Percentiles rank a stretch among this genome's conserved stretches.
phyloP scores from a whole-genome alignment of 2,113 vertebrate species.

The Pycnonotus jocosus region DNA sequence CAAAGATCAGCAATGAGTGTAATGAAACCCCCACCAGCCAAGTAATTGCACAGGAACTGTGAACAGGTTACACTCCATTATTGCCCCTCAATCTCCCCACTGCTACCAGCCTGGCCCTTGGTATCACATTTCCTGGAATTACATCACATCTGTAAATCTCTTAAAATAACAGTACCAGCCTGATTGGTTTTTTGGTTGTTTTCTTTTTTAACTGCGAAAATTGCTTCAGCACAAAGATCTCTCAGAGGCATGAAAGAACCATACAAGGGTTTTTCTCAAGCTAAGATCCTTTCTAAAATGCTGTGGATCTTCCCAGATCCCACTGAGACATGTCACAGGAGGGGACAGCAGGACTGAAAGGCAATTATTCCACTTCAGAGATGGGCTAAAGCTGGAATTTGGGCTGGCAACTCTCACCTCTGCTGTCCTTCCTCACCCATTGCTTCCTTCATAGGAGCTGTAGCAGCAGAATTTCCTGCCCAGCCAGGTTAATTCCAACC shows the following conservation, averaged over 20 bases:
- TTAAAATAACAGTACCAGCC: not conserved
- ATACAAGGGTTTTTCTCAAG: not conserved
- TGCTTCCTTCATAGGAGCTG: not conserved
- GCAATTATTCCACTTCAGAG: not conserved
- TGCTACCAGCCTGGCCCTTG: not conserved
- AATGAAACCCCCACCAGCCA: conserved; percentile 47
- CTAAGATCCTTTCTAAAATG: not conserved
- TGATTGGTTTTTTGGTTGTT: not conserved
- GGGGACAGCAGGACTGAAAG: not conserved
- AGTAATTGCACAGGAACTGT: conserved; percentile 23
- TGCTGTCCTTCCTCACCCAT: not conserved
- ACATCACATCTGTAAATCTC: not conserved
- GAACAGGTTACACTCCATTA: not conserved
- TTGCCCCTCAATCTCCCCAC: not conserved
- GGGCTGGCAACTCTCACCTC: not conserved
- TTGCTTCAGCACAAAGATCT: not conserved
- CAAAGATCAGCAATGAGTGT: conserved; percentile 75
- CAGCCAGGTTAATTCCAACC: not conserved
- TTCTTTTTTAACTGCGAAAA: not conserved
- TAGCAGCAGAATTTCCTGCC: not conserved
- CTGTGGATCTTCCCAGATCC: not conserved
- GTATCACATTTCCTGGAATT: not conserved
- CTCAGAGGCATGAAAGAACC: not conserved
- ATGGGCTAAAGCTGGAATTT: not conserved
- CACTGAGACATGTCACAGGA: not conserved